These are phyloP conservation scores for Mobula birostris DNA, from an alignment of 2,113 vertebrate species.

Conservation along the genomic window DNA sequence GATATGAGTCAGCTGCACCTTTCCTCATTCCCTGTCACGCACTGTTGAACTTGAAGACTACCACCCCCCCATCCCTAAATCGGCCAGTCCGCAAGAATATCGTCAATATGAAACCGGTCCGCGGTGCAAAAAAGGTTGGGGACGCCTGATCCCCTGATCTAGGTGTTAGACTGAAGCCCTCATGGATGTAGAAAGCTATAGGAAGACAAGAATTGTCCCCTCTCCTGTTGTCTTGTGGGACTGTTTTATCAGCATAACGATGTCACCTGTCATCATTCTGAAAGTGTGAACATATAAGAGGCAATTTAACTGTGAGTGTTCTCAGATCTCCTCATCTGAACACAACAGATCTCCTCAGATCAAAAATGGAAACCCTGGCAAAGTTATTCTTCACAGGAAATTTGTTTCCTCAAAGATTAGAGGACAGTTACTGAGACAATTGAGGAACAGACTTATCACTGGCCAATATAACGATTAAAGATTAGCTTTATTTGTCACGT, in stretches of 20 bases:
- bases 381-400: background rate
- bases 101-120: too few relatives aligned
- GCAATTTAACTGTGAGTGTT: background rate
- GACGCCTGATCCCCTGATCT: too few relatives aligned
- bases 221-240: background rate
- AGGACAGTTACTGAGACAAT: background rate
- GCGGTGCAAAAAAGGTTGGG: too few relatives aligned
- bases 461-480: background rate
- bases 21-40: too few relatives aligned
- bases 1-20: too few relatives aligned
- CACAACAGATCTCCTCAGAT: background rate
- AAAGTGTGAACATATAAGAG: background rate
- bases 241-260: background rate
- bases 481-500: too few relatives aligned
- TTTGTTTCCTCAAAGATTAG: background rate
- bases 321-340: background rate
- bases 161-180: background rate
- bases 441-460: background rate
- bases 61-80: too few relatives aligned
- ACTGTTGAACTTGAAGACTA: too few relatives aligned
- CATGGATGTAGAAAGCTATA: background rate
- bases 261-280: background rate
- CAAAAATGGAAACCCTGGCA: background rate
- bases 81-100: too few relatives aligned
- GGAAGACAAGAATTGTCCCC: background rate